Evolutionary conservation across 2,797 vertebrate genomes (phyloP), one percentile per base, ranked within the genome.

Genomic region (Gobionotothen gibberifrons): DNA sequence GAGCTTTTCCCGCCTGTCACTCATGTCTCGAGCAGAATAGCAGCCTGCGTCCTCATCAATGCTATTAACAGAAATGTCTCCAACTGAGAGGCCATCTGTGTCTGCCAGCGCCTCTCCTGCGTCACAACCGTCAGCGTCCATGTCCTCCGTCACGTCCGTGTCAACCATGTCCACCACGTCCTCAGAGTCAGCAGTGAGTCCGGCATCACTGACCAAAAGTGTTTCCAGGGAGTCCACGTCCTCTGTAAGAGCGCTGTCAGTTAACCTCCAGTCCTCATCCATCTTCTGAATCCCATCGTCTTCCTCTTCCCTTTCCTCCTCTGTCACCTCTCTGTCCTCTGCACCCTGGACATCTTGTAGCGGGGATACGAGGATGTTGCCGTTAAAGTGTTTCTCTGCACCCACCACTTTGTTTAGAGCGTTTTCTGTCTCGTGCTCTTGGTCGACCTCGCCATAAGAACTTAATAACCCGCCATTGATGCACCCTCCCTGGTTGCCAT

Each of bases 401-500:
- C 53, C 55, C 22, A 51, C 55, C 19, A 44, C 77, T 74, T 70
- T 74, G 36, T 72, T 82, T 21, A 26, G 36, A 66, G 57, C 42
- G 5, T 74, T 71, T 76, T 94, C 90, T 0, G 88, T 74, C 74
- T 93, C 91, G 9, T 78, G 93, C 51, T 88, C 91, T 63, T 94
- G 92, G 43, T 87, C 91, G 10, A 89, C 83, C 16, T 95, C 93
- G 12, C 82, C 85, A n/a, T 94, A 92, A 42, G 87, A 80, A 21
- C 87, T 90, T 0, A 78, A 9, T 43, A 89, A 68, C 68, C 89
- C 80, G 19, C 95, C 95, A 7, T 96, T 95, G 60, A 89, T 78
- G 82, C 87, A 95, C 53, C 89, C 92, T 84, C 89, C 93, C 70
- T 92, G 82, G 85, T 77, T 92, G 71, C 93, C 93, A 54, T 97